Conservation (phyloP, 2,888 invertebrate species). For the Euproctis similis region DNA sequence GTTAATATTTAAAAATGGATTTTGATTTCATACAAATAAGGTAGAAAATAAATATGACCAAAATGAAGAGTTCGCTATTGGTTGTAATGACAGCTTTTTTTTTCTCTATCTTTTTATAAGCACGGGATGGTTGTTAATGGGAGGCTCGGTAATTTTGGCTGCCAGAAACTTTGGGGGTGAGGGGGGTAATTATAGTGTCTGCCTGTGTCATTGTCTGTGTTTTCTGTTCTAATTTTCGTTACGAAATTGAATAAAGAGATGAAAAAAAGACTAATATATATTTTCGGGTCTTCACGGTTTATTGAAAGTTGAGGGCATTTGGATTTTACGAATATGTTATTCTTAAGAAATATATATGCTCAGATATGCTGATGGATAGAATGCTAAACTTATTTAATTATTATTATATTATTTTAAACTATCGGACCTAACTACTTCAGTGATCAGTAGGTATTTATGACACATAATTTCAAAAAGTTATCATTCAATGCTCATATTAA, state of each 20-base stretch:
- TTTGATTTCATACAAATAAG: constrained; percentile 12
- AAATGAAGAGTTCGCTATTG: constrained; percentile 35
- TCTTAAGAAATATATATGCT: too few relatives aligned
- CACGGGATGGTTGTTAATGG: constrained; percentile 65
- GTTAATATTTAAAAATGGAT: constrained; percentile 10
- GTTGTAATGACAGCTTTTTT: constrained; percentile 53
- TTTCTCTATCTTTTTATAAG: constrained; percentile 56
- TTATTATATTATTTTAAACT: too few relatives aligned
- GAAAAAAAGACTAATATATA: too few relatives aligned
- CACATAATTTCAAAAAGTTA: too few relatives aligned
- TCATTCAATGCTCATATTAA: too few relatives aligned
- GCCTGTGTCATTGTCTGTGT: constrained; percentile 68
- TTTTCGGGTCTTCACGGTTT: constrained; percentile 16
- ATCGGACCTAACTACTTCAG: too few relatives aligned
- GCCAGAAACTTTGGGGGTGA: constrained; percentile 22
- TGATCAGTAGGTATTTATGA: too few relatives aligned
- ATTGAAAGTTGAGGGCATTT: constrained; percentile 18
- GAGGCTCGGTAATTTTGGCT: constrained; percentile 59
- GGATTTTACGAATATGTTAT: constrained; percentile 13
- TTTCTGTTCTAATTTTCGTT: constrained; percentile 46
- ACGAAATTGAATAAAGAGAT: constrained; percentile 42
- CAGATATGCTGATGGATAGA: too few relatives aligned
- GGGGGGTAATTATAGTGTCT: constrained; percentile 64
- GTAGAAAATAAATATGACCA: constrained; percentile 28
- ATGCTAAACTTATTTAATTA: too few relatives aligned